phyloP scores from a whole-genome alignment of 2,888 invertebrate species.

The Andrena fulva region DNA sequence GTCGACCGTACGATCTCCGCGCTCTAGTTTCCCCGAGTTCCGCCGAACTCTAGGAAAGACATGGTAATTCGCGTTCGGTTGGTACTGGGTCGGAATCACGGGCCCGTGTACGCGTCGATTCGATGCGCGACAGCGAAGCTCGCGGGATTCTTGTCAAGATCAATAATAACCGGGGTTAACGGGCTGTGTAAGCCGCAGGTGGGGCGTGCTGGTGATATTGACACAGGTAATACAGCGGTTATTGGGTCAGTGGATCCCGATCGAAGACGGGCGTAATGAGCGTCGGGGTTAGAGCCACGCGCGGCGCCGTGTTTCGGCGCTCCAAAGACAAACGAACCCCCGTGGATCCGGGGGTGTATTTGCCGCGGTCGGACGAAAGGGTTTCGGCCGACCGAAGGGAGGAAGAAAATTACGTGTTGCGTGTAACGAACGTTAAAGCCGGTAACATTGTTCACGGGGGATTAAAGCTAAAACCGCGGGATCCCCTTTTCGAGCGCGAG shows the following conservation, averaged over 20 bases:
- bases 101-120: background rate
- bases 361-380: constrained; percentile 1
- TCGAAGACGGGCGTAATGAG: constrained; percentile 26
- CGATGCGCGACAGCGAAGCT: background rate
- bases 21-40: background rate
- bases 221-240: constrained; percentile 30
- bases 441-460: constrained; percentile 78
- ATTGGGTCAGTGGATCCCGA: constrained; percentile 40
- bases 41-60: background rate
- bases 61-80: constrained; percentile 5
- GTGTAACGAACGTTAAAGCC: constrained; percentile 75
- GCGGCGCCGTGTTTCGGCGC: constrained; percentile 5
- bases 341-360: constrained; percentile 7
- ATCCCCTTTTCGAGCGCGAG: constrained; percentile 67
- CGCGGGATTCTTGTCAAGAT: constrained; percentile 33
- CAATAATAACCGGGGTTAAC: constrained; percentile 27
- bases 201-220: constrained; percentile 15
- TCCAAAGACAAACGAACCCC: constrained; percentile 1
- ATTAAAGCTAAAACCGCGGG: constrained; percentile 77
- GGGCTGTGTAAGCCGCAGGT: background rate
- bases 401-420: constrained; percentile 77
- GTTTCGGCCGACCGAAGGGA: constrained; percentile 15
- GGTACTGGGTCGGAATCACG: background rate
- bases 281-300: background rate
- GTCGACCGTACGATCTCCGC: too few species aligned